Evolutionary conservation across 1,140 invertebrate genomes (phyloP).

Genomic region (Stegodyphus dumicola): DNA sequence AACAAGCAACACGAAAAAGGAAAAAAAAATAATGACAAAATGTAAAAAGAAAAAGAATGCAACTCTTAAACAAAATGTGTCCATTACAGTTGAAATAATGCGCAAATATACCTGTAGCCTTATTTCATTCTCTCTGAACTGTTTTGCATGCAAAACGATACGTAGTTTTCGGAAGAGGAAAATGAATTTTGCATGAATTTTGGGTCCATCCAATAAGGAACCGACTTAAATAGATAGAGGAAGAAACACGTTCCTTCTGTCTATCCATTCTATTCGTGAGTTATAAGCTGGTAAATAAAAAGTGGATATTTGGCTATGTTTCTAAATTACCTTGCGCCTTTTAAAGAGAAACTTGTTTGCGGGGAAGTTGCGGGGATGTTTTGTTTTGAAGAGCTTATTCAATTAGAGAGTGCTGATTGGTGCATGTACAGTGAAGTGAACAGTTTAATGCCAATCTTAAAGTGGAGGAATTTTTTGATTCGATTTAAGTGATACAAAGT

Average conservation of each 20-base stretch:
- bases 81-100: slow-evolving; percentile 57
- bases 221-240: background rate
- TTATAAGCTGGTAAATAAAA: slow-evolving; percentile 31
- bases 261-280: background rate
- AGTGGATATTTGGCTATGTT: slow-evolving; percentile 2
- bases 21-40: slow-evolving; percentile 12
- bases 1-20: background rate
- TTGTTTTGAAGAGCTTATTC: too few relatives aligned
- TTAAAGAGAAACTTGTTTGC: too few relatives aligned
- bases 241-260: slow-evolving; percentile 2
- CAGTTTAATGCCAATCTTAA: too few relatives aligned
- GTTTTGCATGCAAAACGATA: slow-evolving; percentile 58
- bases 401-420: too few relatives aligned
- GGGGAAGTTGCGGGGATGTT: too few relatives aligned
- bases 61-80: slow-evolving; percentile 60
- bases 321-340: too few relatives aligned
- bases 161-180: slow-evolving; percentile 2
- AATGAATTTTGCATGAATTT: slow-evolving; percentile 61
- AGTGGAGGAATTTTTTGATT: too few relatives aligned
- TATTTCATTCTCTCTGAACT: slow-evolving; percentile 32
- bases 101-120: slow-evolving; percentile 33
- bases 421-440: too few relatives aligned
- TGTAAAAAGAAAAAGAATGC: background rate
- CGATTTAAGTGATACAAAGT: too few relatives aligned
- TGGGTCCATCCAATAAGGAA: slow-evolving; percentile 43